phyloP scores from a whole-genome alignment of 2,888 invertebrate species.

The Vesta saturnalis region DNA sequence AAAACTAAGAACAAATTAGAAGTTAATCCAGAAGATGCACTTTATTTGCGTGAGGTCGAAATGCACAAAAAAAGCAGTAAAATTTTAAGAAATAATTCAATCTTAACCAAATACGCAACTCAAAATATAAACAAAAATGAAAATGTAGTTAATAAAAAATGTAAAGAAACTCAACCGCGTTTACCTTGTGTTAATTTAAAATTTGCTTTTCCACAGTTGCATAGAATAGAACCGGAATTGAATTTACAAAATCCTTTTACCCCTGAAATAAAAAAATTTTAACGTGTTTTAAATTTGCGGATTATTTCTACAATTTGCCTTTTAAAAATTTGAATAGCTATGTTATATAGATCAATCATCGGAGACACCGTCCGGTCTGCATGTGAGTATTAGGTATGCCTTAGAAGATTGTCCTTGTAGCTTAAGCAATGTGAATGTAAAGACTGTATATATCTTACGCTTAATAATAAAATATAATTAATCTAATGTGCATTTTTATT shows the following conservation, averaged over 20 bases:
- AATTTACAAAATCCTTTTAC: not conserved
- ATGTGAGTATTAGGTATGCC: no score
- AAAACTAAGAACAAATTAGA: slow-evolving; percentile 44
- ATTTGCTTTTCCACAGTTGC: slow-evolving; percentile 22
- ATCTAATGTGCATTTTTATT: no score
- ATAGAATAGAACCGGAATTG: slow-evolving; percentile 22
- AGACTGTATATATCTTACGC: no score
- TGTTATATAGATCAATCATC: no score
- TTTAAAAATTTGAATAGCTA: no score
- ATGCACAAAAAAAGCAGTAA: slow-evolving; percentile 68
- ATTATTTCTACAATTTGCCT: not conserved
- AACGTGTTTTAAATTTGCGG: not conserved
- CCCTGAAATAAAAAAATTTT: not conserved
- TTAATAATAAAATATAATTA: no score
- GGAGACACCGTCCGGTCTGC: no score
- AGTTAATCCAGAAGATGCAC: slow-evolving; percentile 23
- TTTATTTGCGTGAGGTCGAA: slow-evolving; percentile 5
- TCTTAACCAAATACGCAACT: slow-evolving; percentile 32
- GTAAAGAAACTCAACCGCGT: slow-evolving; percentile 14
- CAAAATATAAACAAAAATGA: slow-evolving; percentile 22
- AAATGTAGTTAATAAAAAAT: slow-evolving; percentile 25
- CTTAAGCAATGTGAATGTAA: no score
- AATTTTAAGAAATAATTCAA: slow-evolving; percentile 59
- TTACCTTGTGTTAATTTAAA: slow-evolving; percentile 30
- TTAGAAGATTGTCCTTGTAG: no score